phyloP scores from a whole-genome alignment of 2,797 vertebrate species.

The Acipenser oxyrinchus region DNA sequence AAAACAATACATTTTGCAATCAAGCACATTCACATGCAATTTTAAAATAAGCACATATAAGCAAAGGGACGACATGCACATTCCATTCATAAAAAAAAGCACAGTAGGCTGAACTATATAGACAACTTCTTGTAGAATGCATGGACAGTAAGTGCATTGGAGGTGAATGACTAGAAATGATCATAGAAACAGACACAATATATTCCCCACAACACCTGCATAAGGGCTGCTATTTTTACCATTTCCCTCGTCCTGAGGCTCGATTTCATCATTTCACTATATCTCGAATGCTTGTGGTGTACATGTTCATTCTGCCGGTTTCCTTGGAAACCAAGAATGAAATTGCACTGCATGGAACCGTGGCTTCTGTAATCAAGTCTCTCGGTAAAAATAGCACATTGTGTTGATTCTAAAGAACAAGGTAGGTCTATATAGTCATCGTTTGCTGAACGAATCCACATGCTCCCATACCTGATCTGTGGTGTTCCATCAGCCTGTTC shows the following conservation, averaged over 20 bases:
- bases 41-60: slow-evolving; percentile 21
- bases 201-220: too few relatives aligned
- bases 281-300: neutral
- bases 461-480: slow-evolving; percentile 80
- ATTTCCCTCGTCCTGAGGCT: too few relatives aligned
- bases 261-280: too few relatives aligned
- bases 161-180: too few relatives aligned
- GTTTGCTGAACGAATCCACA: slow-evolving; percentile 24
- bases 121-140: neutral
- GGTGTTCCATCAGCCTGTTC: slow-evolving; percentile 73
- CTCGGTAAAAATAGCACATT: too few relatives aligned
- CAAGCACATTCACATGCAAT: neutral
- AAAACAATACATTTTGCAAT: neutral
- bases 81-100: slow-evolving; percentile 38
- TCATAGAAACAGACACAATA: too few relatives aligned
- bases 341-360: neutral
- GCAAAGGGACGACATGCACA: slow-evolving; percentile 26
- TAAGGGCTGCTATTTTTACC: too few relatives aligned
- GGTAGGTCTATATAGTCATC: slow-evolving; percentile 1
- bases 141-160: too few relatives aligned
- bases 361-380: slow-evolving; percentile 20
- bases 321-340: neutral
- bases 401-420: slow-evolving; percentile 19
- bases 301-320: neutral
- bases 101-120: slow-evolving; percentile 35